Evolutionary conservation across 2,113 vertebrate species (phyloP), one percentile per base, ranked within the genome.

Genomic region (Leptocoma aspasia): DNA sequence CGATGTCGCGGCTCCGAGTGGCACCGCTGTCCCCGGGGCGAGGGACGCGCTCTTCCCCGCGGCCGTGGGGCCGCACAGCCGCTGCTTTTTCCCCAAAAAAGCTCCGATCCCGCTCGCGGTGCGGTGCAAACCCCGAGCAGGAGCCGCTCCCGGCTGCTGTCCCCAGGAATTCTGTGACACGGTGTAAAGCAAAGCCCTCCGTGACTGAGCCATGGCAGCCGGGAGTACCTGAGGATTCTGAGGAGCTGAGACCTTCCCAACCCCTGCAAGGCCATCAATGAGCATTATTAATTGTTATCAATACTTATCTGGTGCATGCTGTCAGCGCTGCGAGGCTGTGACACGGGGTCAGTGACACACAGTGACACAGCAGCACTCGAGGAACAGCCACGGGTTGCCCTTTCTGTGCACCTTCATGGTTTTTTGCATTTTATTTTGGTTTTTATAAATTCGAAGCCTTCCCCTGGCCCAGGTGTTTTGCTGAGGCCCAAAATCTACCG

Each of bases 131-230:
- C 12, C n/a, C 8, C 3, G 37, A 2, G 54, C 59, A 16, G 42
- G 69, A 21, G 2, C 11, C 3, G 18, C 59, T 57, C n/a, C 79
- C 64, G 5, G 6, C 4, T 15, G 12, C 1, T 3, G 7, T 4
- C 27, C 49, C 39, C 79, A 0, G n/a, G 2, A 5, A 2, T 21
- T 39, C 0, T 5, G 64, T 12, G 72, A 7, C 26, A 1, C 1
- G 33, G 10, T 13, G 52, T 14, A 6, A 63, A 41, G 3, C 64
- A 3, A 15, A 90, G 31, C 37, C 21, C 0, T 11, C 8, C 2
- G 54, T 8, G 70, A 5, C 4, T 6, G 63, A 19, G 6, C 28
- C 9, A 1, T 0, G 31, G 1, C 68, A 4, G 50, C 2, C 13
- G 18, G 56, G 7, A 10, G 39, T 1, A 3, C 50, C 39, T 3